Base-by-base conservation (phyloP, 2,888 invertebrate genomes). In the Bembecia ichneumoniformis region DNA sequence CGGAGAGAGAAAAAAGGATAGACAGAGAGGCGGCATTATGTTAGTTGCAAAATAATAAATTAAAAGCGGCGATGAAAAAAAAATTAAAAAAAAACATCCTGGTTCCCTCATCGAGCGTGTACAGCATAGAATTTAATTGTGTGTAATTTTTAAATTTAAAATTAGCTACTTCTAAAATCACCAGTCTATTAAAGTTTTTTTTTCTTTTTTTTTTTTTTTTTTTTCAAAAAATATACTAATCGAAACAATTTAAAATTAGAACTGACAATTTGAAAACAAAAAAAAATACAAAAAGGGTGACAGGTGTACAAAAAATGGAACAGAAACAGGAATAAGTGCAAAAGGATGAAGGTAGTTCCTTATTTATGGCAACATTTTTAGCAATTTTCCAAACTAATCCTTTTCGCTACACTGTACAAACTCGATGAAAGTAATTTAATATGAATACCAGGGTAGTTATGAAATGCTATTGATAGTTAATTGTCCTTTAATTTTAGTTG, bases 381-480 rank as follows among this genome's bases (percentile, higher is more conserved):
- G 66, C 68, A 69, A 63, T 65, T 47, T 64, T 61, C 60, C 57
- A 63, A 66, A 64, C 66, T 64, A 58, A 60, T 43, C 10, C 59
- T 65, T 66, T 59, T 56, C 55, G 67, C 74, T 73, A 71, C 74
- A 83, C 87, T 87, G 87, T 87, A 87, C 87, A 84, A 59, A 76
- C 86, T 87, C 86, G 86, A 84, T 81, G 74, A 47, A 46, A 17
- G 40, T 36, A 49, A 13, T 46, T 40, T 46, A 16, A 45, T 34
- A 9, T 28, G 15, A 51, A 55, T 47, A 75, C 76, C 75, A 75
- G 75, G 78, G 67, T 51, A 49, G 46, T 57, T 55, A 72, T 75
- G 82, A 83, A 83, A 83, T 82, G 83, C 83, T 68, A 55, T 80
- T 79, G 82, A 77, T 63, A 62, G 57, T 52, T 53, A 46, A 11